Percentiles rank a stretch among this genome's conserved stretches.
phyloP scores from a whole-genome alignment of 2,113 vertebrate genomes.

The Poeciliopsis turrubarensis region DNA sequence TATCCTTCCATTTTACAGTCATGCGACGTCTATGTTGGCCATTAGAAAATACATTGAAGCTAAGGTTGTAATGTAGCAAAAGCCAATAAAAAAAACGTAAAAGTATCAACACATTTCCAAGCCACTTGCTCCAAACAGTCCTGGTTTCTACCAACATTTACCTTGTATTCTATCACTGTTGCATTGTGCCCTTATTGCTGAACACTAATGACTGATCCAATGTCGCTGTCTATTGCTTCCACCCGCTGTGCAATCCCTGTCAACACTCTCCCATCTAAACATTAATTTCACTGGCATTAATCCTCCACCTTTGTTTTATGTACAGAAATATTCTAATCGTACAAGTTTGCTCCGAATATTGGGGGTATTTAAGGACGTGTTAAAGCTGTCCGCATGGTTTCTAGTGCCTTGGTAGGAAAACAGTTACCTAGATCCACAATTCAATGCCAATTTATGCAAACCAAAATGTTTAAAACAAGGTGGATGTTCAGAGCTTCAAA shows the following conservation, averaged over 20 bases:
- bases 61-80: neutral
- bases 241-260: constrained; percentile 9
- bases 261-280: constrained; percentile 1
- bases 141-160: neutral
- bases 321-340: constrained; percentile 9
- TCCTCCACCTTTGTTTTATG: neutral
- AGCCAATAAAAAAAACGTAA: neutral
- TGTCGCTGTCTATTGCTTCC: constrained; percentile 32
- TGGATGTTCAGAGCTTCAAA: neutral
- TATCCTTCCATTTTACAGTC: neutral
- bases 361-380: constrained; percentile 28
- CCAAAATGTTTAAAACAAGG: neutral
- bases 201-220: constrained; percentile 28
- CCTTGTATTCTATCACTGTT: neutral
- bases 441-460: constrained; percentile 27
- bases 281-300: constrained; percentile 12
- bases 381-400: constrained; percentile 66
- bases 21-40: neutral
- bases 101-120: neutral
- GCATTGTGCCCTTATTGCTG: constrained; percentile 15
- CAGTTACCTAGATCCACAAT: constrained; percentile 48
- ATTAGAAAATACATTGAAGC: neutral
- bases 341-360: constrained; percentile 12
- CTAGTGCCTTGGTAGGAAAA: constrained; percentile 79
- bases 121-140: constrained; percentile 1